Base-by-base conservation (phyloP, 2,888 invertebrate species). In the Synanthedon andrenaeformis region DNA sequence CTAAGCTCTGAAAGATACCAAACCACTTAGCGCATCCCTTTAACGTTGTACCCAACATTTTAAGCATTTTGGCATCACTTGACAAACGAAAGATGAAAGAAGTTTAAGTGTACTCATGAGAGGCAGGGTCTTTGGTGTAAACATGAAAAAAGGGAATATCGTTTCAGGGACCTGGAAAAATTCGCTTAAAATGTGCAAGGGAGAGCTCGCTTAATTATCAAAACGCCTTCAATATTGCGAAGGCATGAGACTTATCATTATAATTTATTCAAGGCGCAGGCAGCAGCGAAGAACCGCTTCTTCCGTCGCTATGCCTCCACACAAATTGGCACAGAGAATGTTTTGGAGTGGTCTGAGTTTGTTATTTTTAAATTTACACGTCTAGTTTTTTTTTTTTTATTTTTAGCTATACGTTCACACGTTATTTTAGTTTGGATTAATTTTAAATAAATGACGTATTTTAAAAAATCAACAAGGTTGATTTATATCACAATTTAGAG, bases 141-240 rank as follows among this genome's bases (percentile, higher is more conserved):
- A 62, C 58, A 62, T 57, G 63, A 63, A 69, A 48, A 66, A 69
- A 72, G 42, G 64, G 70, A 68, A 70, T 69, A 71, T 67, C 69
- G 66, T 72, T 62, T 66, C 59, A 61, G 62, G 63, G 64, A 42
- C 35, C 35, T 68, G 72, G 73, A 79, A 79, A 80, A 81, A 77
- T 77, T 74, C 72, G 70, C 67, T 62, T 68, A 68, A 72, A 70
- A 67, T 62, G 68, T 65, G 68, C 62, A 66, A 69, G 68, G 57
- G 63, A 42, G 54, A 59, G 60, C 56, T 57, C 72, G 66, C 71
- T 78, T 81, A 81, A 82, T 81, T 82, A 84, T 83, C 81, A 81
- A 78, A 81, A 80, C 81, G 80, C 77, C 82, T 80, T 77, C 80
- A 82, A 84, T 83, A 84, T 79, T 78, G 77, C 79, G 76, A 76